phyloP scores from a whole-genome alignment of 2,888 invertebrate genomes.

The Agrypnus murinus region DNA sequence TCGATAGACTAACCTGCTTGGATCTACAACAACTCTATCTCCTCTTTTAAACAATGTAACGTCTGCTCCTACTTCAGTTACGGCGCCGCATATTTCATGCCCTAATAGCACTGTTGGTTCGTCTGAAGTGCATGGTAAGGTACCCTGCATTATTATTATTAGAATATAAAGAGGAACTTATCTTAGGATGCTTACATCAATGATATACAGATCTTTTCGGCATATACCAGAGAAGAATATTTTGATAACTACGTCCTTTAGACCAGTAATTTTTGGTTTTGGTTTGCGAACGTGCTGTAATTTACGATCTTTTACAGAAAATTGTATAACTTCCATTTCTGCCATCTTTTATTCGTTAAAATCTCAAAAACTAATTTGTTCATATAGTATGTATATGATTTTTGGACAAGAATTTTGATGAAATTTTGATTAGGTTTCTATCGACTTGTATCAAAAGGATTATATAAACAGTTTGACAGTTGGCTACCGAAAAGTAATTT shows the following conservation, averaged over 20 bases:
- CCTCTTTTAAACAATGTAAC: slow-evolving; percentile 76
- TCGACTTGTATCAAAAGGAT: too few relatives aligned
- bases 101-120: slow-evolving; percentile 73
- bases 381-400: too few relatives aligned
- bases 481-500: too few relatives aligned
- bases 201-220: slow-evolving; percentile 83
- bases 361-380: too few relatives aligned
- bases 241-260: slow-evolving; percentile 78
- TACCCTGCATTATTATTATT: slow-evolving; percentile 72
- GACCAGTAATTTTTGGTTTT: slow-evolving; percentile 71
- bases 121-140: slow-evolving; percentile 76
- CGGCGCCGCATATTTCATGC: slow-evolving; percentile 80
- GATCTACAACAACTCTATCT: slow-evolving; percentile 81
- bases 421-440: too few relatives aligned
- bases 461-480: too few relatives aligned
- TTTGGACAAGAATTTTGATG: too few relatives aligned
- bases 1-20: slow-evolving; percentile 72
- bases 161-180: not conserved
- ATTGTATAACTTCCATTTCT: slow-evolving; percentile 78
- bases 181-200: slow-evolving; percentile 73
- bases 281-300: slow-evolving; percentile 71
- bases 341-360: too few relatives aligned
- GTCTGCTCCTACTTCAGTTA: slow-evolving; percentile 74
- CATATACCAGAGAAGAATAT: slow-evolving; percentile 81
- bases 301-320: slow-evolving; percentile 71